These are phyloP conservation scores for Corella eumyota DNA, from an alignment of 23 tunicate species.

Conservation along the genomic window DNA sequence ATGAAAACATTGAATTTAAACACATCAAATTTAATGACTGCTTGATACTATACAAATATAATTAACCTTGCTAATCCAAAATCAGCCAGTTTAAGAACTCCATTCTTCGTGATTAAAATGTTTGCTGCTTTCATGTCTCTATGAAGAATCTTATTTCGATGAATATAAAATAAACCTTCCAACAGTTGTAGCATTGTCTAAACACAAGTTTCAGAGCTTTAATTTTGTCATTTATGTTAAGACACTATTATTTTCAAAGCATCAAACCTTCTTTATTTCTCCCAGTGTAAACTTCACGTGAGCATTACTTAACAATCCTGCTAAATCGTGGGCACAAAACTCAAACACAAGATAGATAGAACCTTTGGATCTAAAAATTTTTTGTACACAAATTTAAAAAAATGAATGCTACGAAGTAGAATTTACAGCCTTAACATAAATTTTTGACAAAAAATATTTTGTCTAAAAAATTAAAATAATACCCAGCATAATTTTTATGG, in stretches of 20 bases:
- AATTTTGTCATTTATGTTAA: neutral
- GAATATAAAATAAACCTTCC: slow-evolving; percentile 95
- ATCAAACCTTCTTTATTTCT: slow-evolving; percentile 88
- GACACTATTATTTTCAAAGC: neutral
- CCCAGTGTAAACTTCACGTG: slow-evolving; percentile 87
- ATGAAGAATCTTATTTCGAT: slow-evolving; percentile 94
- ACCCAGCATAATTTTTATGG: neutral
- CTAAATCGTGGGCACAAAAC: slow-evolving; percentile 97
- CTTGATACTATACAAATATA: too few relatives aligned
- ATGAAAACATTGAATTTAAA: too few relatives aligned
- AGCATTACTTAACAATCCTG: slow-evolving; percentile 90
- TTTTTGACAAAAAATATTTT: too few relatives aligned
- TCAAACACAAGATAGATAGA: slow-evolving; percentile 96
- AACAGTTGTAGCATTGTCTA: slow-evolving; percentile 87
- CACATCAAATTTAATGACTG: too few relatives aligned
- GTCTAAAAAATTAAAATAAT: too few relatives aligned
- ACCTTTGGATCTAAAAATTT: slow-evolving; percentile 61
- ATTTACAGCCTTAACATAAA: too few relatives aligned
- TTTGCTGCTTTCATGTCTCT: slow-evolving; percentile 99
- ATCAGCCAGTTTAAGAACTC: slow-evolving; percentile 90
- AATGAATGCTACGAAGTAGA: neutral
- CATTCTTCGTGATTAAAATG: slow-evolving; percentile 82
- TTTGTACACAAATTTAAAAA: neutral
- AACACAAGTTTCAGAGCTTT: neutral
- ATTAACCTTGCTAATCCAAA: slow-evolving; percentile 96